phyloP scores from a whole-genome alignment of 2,888 invertebrate genomes.

The Oasisia sp. region DNA sequence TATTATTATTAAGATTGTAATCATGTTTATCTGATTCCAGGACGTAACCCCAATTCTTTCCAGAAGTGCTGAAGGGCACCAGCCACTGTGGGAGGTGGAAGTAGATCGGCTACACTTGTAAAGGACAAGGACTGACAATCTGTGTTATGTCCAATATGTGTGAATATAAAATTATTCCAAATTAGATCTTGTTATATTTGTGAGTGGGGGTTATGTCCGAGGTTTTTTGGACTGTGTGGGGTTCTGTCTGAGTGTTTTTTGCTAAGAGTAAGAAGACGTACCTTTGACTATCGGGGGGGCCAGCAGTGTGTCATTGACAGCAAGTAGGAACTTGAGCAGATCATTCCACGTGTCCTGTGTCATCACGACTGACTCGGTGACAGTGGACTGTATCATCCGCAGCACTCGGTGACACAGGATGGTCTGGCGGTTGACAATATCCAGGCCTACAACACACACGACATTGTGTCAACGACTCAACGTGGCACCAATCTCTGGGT shows the following conservation, averaged over 20 bases:
- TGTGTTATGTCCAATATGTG: too few relatives aligned
- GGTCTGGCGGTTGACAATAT: constrained; percentile 85
- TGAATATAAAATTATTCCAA: too few relatives aligned
- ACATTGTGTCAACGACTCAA: background rate
- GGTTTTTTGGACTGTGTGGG: too few relatives aligned
- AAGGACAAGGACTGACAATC: too few relatives aligned
- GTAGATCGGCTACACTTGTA: too few relatives aligned
- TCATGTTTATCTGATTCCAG: too few relatives aligned
- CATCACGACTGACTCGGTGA: constrained; percentile 79
- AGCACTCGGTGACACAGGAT: constrained; percentile 69
- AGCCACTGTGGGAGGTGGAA: too few relatives aligned
- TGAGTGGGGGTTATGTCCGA: too few relatives aligned
- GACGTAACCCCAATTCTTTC: too few relatives aligned
- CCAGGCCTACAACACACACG: constrained; percentile 61
- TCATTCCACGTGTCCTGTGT: constrained; percentile 92
- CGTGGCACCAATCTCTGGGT: background rate
- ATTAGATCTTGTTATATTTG: too few relatives aligned
- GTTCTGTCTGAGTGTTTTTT: background rate
- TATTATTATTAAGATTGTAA: too few relatives aligned
- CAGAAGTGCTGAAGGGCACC: too few relatives aligned
- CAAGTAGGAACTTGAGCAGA: constrained; percentile 84
- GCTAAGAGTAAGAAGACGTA: constrained; percentile 47
- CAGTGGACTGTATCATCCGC: constrained; percentile 69
- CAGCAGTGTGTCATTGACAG: constrained; percentile 89
- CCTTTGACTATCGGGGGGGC: constrained; percentile 90